A percentile compares a stretch with the other conserved stretches of the same genome.
Conservation (phyloP, 2,113 vertebrate species). For the Vidua chalybeata region DNA sequence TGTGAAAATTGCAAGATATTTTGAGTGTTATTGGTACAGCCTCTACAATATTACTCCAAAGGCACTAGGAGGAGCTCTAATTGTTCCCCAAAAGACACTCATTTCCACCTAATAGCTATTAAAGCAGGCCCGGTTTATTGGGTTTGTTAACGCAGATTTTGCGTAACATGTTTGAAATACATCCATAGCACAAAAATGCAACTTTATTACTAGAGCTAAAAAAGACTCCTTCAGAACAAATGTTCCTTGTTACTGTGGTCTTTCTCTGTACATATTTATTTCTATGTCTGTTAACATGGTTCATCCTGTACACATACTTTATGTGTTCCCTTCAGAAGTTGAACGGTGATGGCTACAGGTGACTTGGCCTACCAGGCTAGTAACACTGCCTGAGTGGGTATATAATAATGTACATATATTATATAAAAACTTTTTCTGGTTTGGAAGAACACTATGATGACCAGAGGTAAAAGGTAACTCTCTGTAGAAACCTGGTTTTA, state of each 20-base stretch:
- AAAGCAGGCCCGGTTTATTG: neutral
- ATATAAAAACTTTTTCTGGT: neutral
- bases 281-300: neutral
- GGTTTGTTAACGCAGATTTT: neutral
- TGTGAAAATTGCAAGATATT: constrained; percentile 37
- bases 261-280: neutral
- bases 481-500: neutral
- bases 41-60: neutral
- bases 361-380: neutral
- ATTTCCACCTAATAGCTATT: neutral
- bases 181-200: neutral
- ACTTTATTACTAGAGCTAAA: neutral
- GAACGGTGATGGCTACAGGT: neutral
- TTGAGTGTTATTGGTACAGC: neutral
- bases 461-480: neutral
- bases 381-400: neutral
- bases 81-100: constrained; percentile 15
- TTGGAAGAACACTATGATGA: neutral
- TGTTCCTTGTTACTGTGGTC: neutral
- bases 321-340: neutral
- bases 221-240: neutral
- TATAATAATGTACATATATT: neutral
- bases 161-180: neutral
- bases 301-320: neutral
- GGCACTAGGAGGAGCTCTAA: constrained; percentile 42